These are phyloP conservation scores for Chrysaora quinquecirrha DNA, from an alignment of 30 jellyfish, hydroid and myxozoan species.

Conservation along the genomic window DNA sequence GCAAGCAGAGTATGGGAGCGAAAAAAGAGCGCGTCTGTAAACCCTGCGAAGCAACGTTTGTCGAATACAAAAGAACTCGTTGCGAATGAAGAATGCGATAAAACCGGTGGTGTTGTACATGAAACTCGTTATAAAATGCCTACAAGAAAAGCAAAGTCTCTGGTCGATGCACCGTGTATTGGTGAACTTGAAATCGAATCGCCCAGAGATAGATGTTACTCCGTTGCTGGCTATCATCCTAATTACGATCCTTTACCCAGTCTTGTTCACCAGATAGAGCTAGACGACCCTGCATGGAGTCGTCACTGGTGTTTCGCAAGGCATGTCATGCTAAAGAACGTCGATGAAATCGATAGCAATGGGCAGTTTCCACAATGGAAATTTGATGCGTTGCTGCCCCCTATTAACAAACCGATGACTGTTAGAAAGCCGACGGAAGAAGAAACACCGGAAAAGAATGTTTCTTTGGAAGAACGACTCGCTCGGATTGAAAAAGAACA, in stretches of 20 bases:
- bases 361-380: not conserved
- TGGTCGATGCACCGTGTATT: not conserved
- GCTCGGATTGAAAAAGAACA: slow-evolving; percentile 12
- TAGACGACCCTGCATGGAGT: not conserved
- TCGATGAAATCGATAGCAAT: not conserved
- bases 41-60: too few relatives aligned
- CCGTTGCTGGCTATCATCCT: not conserved
- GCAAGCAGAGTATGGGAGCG: not conserved
- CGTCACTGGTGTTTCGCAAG: not conserved
- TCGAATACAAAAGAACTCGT: too few relatives aligned
- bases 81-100: too few relatives aligned
- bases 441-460: not conserved
- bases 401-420: too few relatives aligned
- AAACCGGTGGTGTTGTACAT: too few relatives aligned
- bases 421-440: not conserved
- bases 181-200: not conserved
- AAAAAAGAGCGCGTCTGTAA: too few relatives aligned
- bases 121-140: too few relatives aligned
- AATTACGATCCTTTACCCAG: not conserved
- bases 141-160: not conserved
- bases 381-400: not conserved
- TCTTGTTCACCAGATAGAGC: not conserved
- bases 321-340: not conserved
- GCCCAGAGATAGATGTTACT: not conserved
- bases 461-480: slow-evolving; percentile 16